phyloP scores from a whole-genome alignment of 2,888 invertebrate genomes.

The Torymus tubicola region DNA sequence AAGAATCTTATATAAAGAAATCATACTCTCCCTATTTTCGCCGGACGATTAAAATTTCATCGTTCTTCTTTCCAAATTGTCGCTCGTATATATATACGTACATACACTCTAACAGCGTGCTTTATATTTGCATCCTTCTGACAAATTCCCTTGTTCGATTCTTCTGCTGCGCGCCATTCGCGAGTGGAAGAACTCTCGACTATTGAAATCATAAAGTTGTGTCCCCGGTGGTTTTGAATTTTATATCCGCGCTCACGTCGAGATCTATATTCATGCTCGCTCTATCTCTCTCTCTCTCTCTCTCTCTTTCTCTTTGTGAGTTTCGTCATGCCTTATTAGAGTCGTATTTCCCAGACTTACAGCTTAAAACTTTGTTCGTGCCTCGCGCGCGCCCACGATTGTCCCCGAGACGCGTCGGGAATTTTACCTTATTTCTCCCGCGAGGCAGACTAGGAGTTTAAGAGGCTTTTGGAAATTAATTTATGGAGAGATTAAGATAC shows the following conservation, averaged over 20 bases:
- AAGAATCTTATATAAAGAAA: no score
- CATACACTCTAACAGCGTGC: no score
- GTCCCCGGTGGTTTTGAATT: slow-evolving; percentile 10
- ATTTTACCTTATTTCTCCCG: slow-evolving; percentile 1
- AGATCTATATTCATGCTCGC: no score
- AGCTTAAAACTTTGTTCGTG: slow-evolving; percentile 24
- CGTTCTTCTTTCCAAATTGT: no score
- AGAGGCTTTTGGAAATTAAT: slow-evolving; percentile 11
- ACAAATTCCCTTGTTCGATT: neutral
- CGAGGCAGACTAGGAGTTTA: slow-evolving; percentile 6
- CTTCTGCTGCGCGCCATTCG: neutral
- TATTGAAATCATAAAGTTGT: slow-evolving; percentile 8
- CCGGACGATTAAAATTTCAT: no score
- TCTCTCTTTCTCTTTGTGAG: neutral
- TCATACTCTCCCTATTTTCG: no score
- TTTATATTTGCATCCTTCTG: neutral
- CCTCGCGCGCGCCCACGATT: neutral
- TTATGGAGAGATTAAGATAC: neutral
- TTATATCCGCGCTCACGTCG: neutral
- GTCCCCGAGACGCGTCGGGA: slow-evolving; percentile 1
- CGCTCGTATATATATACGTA: no score
- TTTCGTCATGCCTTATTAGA: slow-evolving; percentile 12
- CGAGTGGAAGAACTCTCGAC: neutral
- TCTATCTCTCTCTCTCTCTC: no score
- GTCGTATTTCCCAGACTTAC: slow-evolving; percentile 12